These are phyloP conservation scores for Aramus guarauna DNA, from an alignment of 2,113 vertebrate genomes.

Conservation along the genomic window DNA sequence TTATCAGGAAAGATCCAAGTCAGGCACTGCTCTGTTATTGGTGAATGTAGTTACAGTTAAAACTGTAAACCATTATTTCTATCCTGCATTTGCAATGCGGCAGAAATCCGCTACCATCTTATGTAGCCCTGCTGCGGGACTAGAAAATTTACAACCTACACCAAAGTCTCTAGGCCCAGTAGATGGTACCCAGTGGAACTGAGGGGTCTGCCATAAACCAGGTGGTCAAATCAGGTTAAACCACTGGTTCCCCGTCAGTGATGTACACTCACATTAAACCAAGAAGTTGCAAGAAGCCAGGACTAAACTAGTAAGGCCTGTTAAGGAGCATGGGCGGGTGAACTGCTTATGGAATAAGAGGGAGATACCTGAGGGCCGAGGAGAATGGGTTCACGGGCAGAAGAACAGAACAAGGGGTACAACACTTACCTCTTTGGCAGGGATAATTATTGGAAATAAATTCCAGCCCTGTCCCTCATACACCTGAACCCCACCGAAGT, in stretches of 20 bases:
- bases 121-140: background rate
- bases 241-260: background rate
- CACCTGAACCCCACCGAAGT: background rate
- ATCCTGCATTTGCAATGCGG: background rate
- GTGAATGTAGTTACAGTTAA: background rate
- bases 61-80: background rate
- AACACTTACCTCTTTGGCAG: background rate
- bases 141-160: background rate
- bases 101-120: background rate
- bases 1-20: background rate
- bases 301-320: background rate
- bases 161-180: background rate
- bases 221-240: background rate
- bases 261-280: background rate
- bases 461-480: background rate
- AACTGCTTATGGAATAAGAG: background rate
- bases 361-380: background rate
- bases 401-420: background rate
- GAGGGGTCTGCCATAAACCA: background rate
- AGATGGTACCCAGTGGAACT: background rate
- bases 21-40: background rate
- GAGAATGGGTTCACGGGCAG: background rate
- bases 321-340: background rate
- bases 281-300: background rate
- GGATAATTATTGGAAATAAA: background rate